phyloP scores from a whole-genome alignment of 2,797 vertebrate genomes.

The Pipistrellus nathusii region DNA sequence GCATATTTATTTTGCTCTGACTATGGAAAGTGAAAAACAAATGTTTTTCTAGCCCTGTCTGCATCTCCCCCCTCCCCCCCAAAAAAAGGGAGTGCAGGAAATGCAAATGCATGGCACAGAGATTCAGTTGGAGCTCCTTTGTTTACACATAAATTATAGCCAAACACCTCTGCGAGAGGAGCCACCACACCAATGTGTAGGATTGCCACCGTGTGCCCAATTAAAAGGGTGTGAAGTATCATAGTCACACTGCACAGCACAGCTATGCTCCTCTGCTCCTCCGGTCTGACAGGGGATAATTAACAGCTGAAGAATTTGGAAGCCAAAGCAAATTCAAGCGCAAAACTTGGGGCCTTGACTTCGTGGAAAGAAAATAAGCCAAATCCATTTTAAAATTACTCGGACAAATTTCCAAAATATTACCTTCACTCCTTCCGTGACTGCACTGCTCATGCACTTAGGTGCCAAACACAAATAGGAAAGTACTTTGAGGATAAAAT shows the following conservation, averaged over 20 bases:
- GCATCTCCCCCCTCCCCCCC: background rate
- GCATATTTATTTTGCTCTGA: background rate
- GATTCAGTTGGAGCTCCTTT: background rate
- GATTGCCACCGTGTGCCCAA: background rate
- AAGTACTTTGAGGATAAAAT: background rate
- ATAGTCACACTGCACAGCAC: background rate
- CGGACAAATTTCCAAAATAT: background rate
- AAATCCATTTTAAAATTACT: background rate
- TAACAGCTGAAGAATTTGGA: background rate
- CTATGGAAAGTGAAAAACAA: background rate
- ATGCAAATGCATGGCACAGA: fast-evolving
- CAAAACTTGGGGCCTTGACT: background rate
- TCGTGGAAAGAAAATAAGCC: background rate
- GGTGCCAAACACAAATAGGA: no score
- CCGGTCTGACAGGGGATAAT: background rate
- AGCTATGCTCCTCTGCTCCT: fast-evolving
- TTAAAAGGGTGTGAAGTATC: background rate
- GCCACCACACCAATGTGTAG: fast-evolving
- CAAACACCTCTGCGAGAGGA: background rate
- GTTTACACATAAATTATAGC: background rate
- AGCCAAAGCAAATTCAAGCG: background rate
- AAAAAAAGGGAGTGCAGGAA: background rate
- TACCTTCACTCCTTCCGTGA: background rate
- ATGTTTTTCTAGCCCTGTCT: background rate
- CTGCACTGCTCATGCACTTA: background rate